These are phyloP conservation scores for Herminia tarsipennalis DNA, from an alignment of 2,888 invertebrate genomes.

Conservation along the genomic window DNA sequence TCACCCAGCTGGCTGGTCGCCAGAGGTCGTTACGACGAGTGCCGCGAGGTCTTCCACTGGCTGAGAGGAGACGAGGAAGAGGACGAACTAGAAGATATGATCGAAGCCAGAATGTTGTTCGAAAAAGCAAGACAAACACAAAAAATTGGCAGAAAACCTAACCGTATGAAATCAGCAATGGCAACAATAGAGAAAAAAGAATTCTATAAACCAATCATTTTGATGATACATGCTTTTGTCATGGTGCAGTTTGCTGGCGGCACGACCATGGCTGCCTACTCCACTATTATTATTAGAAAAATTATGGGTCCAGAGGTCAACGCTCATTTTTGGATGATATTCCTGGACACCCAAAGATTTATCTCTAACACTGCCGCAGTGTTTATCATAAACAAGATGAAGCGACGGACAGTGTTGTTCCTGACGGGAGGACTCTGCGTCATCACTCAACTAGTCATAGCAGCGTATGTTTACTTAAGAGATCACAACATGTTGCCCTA, in stretches of 20 bases:
- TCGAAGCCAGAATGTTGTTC: slow-evolving; percentile 52
- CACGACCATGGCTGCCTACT: slow-evolving; percentile 88
- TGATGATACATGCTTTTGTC: slow-evolving; percentile 86
- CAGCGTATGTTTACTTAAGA: slow-evolving; percentile 67
- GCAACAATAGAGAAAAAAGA: slow-evolving; percentile 64
- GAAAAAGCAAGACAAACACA: slow-evolving; percentile 46
- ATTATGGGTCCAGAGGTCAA: slow-evolving; percentile 85
- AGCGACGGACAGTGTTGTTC: slow-evolving; percentile 86
- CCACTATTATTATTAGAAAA: slow-evolving; percentile 85
- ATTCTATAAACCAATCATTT: slow-evolving; percentile 84
- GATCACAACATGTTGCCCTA: slow-evolving; percentile 48
- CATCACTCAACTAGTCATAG: slow-evolving; percentile 81
- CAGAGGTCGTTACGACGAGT: slow-evolving; percentile 77
- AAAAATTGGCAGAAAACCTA: slow-evolving; percentile 35
- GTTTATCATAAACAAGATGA: slow-evolving; percentile 84
- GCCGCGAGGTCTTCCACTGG: slow-evolving; percentile 81
- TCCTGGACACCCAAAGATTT: slow-evolving; percentile 86
- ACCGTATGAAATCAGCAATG: slow-evolving; percentile 33
- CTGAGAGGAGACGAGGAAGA: slow-evolving; percentile 79
- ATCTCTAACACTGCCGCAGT: slow-evolving; percentile 86
- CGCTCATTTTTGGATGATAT: slow-evolving; percentile 87
- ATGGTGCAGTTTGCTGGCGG: slow-evolving; percentile 88
- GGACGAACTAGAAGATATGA: slow-evolving; percentile 68
- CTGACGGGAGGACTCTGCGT: slow-evolving; percentile 85
- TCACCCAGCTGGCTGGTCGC: slow-evolving; percentile 87